Evolutionary conservation across 2,888 invertebrate species (phyloP).

Genomic region (Acronicta alni): DNA sequence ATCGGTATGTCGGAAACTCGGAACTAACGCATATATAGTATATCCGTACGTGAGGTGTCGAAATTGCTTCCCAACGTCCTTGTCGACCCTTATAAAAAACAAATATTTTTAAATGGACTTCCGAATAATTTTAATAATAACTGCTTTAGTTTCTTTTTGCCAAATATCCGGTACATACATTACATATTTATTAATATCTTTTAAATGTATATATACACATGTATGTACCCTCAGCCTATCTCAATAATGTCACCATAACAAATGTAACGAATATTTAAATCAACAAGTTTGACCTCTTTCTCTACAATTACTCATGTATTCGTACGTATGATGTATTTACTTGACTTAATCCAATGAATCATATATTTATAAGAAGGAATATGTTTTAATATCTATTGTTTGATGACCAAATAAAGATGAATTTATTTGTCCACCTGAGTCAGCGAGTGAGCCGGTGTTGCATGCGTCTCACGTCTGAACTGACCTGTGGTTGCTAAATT

Average conservation of each 20-base stretch:
- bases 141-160: too few relatives aligned
- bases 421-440: constrained; percentile 34
- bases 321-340: constrained; percentile 7
- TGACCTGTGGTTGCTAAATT: constrained; percentile 66
- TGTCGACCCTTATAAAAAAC: constrained; percentile 25
- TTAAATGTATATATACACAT: too few relatives aligned
- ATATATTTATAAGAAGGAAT: constrained; percentile 14
- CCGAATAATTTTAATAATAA: constrained; percentile 17
- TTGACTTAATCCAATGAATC: constrained; percentile 42
- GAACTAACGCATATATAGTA: constrained; percentile 11
- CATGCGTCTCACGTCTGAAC: constrained; percentile 64
- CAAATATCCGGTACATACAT: too few relatives aligned
- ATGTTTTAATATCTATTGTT: constrained; percentile 26
- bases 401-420: constrained; percentile 34
- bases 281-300: constrained; percentile 15
- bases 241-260: too few relatives aligned
- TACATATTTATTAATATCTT: too few relatives aligned
- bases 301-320: constrained; percentile 26
- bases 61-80: constrained; percentile 37
- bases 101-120: constrained; percentile 15
- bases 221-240: too few relatives aligned
- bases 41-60: constrained; percentile 13
- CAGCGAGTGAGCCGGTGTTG: constrained; percentile 12
- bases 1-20: constrained; percentile 11
- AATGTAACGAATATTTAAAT: too few relatives aligned